A percentile compares a stretch with the other conserved stretches of the same genome.
Evolutionary conservation across 2,888 invertebrate species (phyloP).

Genomic region (Microplitis manilae): DNA sequence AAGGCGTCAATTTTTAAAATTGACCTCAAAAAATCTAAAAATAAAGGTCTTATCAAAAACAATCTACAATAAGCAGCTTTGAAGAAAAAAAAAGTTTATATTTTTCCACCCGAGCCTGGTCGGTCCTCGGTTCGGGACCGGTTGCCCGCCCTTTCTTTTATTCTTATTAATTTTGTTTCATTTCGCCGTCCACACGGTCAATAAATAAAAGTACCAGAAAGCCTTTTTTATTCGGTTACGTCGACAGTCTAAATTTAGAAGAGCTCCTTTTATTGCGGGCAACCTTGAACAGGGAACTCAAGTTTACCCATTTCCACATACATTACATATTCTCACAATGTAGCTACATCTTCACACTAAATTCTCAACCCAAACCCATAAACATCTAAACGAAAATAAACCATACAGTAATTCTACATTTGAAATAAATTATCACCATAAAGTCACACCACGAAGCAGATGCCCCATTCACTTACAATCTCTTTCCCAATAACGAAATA

Average conservation of each 20-base stretch:
- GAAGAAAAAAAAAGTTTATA: no score
- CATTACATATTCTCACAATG: background rate
- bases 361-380: background rate
- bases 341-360: background rate
- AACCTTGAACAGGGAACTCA: constrained; percentile 27
- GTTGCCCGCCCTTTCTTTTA: no score
- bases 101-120: no score
- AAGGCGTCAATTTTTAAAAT: no score
- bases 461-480: background rate
- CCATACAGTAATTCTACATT: background rate
- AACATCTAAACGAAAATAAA: background rate
- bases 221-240: background rate
- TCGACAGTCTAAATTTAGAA: constrained; percentile 49
- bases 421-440: no score
- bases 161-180: no score
- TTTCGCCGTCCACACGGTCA: no score
- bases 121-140: no score
- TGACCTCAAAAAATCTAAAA: no score
- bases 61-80: no score
- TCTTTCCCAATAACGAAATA: background rate
- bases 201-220: no score
- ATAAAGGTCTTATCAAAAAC: no score
- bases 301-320: constrained; percentile 20
- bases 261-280: constrained; percentile 37
- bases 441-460: background rate